A percentile compares a stretch with the other conserved stretches of the same genome.
Conservation (phyloP, 2,797 vertebrate species). For the Sarcophilus harrisii region DNA sequence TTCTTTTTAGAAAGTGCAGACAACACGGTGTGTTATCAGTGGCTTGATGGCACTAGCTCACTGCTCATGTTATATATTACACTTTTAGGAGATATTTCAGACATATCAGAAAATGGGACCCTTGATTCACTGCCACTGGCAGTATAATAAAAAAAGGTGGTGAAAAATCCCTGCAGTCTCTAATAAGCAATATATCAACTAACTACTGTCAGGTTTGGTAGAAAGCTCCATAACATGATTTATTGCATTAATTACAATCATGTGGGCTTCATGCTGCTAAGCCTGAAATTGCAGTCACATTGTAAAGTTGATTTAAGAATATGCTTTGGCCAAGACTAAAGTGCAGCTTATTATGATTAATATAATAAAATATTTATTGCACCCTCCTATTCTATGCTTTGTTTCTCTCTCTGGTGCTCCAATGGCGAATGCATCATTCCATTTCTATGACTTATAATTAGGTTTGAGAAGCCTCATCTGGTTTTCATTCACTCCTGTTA, state of each 20-base stretch:
- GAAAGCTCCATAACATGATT: conserved; percentile 82
- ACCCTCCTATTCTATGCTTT: conserved; percentile 52
- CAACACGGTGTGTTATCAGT: conserved; percentile 35
- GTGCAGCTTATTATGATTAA: conserved; percentile 84
- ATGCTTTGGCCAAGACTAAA: conserved; percentile 80
- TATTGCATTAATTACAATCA: conserved; percentile 87
- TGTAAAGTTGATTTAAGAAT: conserved; percentile 87
- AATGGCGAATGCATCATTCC: conserved; percentile 75
- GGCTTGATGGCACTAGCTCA: conserved; percentile 34
- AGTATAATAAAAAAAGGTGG: conserved; percentile 78
- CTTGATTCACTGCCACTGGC: conserved; percentile 80
- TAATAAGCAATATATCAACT: conserved; percentile 83
- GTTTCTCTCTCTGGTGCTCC: conserved; percentile 71
- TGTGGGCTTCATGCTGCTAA: conserved; percentile 81
- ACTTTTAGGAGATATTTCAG: conserved; percentile 71
- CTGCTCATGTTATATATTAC: conserved; percentile 65
- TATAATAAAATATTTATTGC: conserved; percentile 85
- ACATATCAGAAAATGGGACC: conserved; percentile 63
- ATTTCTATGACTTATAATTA: conserved; percentile 77
- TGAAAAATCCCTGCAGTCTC: conserved; percentile 75
- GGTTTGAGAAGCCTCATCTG: conserved; percentile 77
- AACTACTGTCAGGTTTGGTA: conserved; percentile 77
- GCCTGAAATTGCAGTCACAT: conserved; percentile 80
- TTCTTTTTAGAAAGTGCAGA: conserved; percentile 30
- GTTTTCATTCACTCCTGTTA: conserved; percentile 73